Evolutionary conservation across 1,140 invertebrate genomes (phyloP).

Genomic region (Drosophila leontia): DNA sequence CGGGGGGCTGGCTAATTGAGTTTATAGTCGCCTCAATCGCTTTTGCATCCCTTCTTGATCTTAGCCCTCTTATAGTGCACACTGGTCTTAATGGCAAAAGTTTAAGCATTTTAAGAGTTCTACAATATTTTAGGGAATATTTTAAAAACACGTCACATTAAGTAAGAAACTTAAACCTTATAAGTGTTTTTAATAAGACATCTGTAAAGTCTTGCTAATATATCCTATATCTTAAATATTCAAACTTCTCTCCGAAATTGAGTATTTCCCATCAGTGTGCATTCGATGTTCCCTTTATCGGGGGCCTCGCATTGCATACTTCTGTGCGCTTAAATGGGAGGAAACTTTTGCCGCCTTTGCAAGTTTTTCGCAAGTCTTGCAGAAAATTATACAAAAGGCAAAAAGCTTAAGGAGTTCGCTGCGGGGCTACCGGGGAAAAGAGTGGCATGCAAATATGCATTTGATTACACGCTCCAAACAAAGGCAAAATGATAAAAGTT

Average conservation of each 20-base stretch:
- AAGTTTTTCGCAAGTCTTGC: conserved; percentile 81
- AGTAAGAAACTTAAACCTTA: too few species aligned
- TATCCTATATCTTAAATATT: neutral
- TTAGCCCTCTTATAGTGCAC: neutral
- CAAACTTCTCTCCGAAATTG: neutral
- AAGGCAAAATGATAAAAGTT: conserved; percentile 79
- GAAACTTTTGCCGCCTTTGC: conserved; percentile 75
- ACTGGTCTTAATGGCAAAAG: neutral
- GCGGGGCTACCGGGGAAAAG: neutral
- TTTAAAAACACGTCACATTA: neutral
- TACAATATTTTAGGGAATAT: neutral
- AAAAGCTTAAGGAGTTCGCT: conserved; percentile 37
- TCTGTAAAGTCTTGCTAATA: too few species aligned
- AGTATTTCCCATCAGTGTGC: neutral
- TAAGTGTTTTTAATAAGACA: too few species aligned
- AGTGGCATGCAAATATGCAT: conserved; percentile 81
- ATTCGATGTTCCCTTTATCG: conserved; percentile 37
- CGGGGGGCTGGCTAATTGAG: conserved; percentile 62
- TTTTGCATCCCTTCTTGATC: conserved; percentile 10
- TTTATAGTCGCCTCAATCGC: conserved; percentile 69
- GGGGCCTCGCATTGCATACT: conserved; percentile 64
- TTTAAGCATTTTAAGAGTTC: neutral
- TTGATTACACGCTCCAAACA: conserved; percentile 82
- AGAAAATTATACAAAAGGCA: conserved; percentile 81
- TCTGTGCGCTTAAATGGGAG: conserved; percentile 48